Percentiles rank a stretch among this genome's conserved stretches.
phyloP scores from a whole-genome alignment of 2,888 invertebrate genomes.

The Eudasyphora cyanicolor region DNA sequence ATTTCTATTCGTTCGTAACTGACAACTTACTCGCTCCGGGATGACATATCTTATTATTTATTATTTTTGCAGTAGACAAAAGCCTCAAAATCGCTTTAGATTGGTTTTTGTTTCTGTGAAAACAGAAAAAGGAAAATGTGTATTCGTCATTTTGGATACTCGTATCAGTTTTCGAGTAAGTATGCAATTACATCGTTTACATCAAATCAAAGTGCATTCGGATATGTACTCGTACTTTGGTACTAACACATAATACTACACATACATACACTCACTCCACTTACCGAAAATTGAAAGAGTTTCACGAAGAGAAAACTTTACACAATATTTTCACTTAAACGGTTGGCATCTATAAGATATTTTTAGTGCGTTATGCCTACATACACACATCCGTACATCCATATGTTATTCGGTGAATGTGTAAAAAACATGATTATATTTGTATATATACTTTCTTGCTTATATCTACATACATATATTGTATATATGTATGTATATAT shows the following conservation, averaged over 20 bases:
- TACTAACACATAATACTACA: too few species aligned
- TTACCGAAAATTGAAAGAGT: background rate
- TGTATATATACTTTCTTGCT: background rate
- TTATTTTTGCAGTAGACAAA: too few species aligned
- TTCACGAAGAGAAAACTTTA: conserved; percentile 7
- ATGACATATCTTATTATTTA: too few species aligned
- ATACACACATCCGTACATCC: too few species aligned
- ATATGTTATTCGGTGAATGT: conserved; percentile 10
- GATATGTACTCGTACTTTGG: background rate
- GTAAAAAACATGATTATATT: conserved; percentile 24
- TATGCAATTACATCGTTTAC: background rate
- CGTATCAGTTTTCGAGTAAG: background rate
- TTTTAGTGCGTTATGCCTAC: conserved; percentile 23
- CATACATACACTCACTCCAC: too few species aligned
- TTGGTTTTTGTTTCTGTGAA: too few species aligned
- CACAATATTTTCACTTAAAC: conserved; percentile 5
- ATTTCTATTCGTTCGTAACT: too few species aligned
- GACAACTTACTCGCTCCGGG: too few species aligned
- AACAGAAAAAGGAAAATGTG: too few species aligned
- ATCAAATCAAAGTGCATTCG: background rate
- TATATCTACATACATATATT: background rate
- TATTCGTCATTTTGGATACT: too few species aligned
- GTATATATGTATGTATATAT: background rate
- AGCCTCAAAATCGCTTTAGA: too few species aligned
- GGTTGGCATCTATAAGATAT: conserved; percentile 14